Conservation (phyloP, 2,797 vertebrate species). For the Leptatherina wallacei region DNA sequence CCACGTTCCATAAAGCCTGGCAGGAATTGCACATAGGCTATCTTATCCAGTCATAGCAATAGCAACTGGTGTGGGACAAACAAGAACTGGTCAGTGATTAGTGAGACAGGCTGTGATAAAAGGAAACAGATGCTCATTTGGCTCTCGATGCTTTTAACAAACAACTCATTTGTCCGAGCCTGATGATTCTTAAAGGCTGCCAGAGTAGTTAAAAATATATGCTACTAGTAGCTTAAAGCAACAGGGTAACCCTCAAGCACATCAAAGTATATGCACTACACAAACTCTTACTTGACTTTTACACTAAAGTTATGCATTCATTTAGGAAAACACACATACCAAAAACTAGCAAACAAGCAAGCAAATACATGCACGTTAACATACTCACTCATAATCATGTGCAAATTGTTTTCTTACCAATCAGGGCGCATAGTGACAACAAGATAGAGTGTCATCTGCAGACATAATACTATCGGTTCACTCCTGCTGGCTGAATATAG, state of each 20-base stretch:
- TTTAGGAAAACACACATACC: not conserved
- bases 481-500: constrained; percentile 16
- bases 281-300: not conserved
- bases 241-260: not conserved
- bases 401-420: constrained; percentile 37
- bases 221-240: not conserved
- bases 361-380: not conserved
- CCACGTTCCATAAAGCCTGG: not conserved
- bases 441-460: constrained; percentile 57
- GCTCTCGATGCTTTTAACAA: not conserved
- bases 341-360: not conserved
- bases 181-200: not conserved
- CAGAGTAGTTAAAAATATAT: not conserved
- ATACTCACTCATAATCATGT: constrained; percentile 6
- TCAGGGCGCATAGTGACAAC: constrained; percentile 67
- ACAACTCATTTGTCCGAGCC: not conserved
- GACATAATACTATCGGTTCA: constrained; percentile 46
- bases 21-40: not conserved
- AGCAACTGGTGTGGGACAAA: constrained; percentile 43
- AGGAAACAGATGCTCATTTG: constrained; percentile 30
- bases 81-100: constrained; percentile 62
- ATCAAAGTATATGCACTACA: not conserved
- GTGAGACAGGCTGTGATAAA: constrained; percentile 45
- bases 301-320: not conserved
- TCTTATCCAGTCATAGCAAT: constrained; percentile 22